Base-by-base conservation (phyloP, 1,140 invertebrate species). In the Drosophila truncata region DNA sequence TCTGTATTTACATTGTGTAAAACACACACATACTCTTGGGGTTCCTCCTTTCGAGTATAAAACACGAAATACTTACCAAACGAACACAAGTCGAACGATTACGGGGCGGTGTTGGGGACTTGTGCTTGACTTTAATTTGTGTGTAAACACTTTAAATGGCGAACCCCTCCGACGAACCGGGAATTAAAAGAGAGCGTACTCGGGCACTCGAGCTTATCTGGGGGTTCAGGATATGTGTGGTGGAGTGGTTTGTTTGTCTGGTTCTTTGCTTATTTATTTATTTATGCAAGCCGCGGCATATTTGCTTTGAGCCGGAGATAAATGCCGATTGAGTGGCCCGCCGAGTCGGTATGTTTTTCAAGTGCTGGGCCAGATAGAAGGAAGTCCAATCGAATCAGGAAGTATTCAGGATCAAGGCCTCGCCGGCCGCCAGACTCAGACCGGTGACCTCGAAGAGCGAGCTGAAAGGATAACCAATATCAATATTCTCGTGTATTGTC, bases 131-230 rank as follows among this genome's bases (percentile, higher is more conserved):
- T 87, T 87, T 88, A 87, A 87, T 87, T 87, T 88, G 76, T 78
- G 84, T 84, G 84, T 84, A 88, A 88, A 88, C 85, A 88, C 85
- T 90, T 88, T 88, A 88, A 88, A 78, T 70, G 69, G 35, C 65
- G 37, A 59, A 39, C 47, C 55, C 62, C 59, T 14, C 25, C 54
- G 18, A 16, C 50, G 41, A 55, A 23, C 50, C 44, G 49, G 60
- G 66, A 77, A 80, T 80, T 76, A 75, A 74, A 74, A 47, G 69
- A 54, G 77, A 62, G 49, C 29, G 42, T 39, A 31, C 49, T 50
- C 62, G 62, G 52, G 49, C 73, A 82, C 79, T 82, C 62, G 39
- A 78, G 66, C 67, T 60, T 76, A 75, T 80, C 78, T 27, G 46
- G 20, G 42, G 25, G 27, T n/a, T 47, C 63, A 58, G 74, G 64